Percentiles rank a stretch among this genome's conserved stretches.
phyloP scores from a whole-genome alignment of 1,140 invertebrate genomes.

The Cylas formicarius region DNA sequence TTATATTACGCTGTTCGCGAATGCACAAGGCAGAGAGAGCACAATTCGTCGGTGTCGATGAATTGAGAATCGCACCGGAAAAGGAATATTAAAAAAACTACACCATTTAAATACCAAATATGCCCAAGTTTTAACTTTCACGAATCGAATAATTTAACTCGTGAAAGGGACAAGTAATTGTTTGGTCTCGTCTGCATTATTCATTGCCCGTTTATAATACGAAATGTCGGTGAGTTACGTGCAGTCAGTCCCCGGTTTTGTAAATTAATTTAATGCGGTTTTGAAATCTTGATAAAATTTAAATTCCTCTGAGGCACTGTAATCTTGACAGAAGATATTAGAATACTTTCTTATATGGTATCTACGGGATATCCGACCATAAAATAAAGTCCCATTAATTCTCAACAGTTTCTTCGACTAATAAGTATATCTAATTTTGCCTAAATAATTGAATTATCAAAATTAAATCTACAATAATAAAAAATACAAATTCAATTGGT shows the following conservation, averaged over 20 bases:
- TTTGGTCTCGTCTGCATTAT: conserved; percentile 6
- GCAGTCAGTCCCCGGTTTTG: conserved; percentile 3
- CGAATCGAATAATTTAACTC: conserved; percentile 4
- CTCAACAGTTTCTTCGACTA: too few species aligned
- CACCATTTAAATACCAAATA: conserved; percentile 14
- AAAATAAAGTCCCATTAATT: too few species aligned
- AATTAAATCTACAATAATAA: too few species aligned
- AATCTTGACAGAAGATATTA: too few species aligned
- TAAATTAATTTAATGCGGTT: conserved; percentile 6
- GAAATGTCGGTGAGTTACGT: conserved; percentile 3
- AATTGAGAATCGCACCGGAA: conserved; percentile 9
- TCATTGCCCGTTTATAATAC: conserved; percentile 4
- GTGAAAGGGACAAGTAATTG: background rate
- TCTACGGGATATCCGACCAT: too few species aligned
- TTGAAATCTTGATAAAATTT: conserved; percentile 13
- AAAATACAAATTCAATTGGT: too few species aligned
- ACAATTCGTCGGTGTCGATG: conserved; percentile 12
- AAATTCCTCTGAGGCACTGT: too few species aligned
- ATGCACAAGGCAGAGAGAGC: too few species aligned
- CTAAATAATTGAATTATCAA: too few species aligned
- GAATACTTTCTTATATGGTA: too few species aligned
- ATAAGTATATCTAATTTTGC: too few species aligned
- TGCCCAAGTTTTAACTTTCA: conserved; percentile 2
- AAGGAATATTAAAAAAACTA: conserved; percentile 2
- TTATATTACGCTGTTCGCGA: too few species aligned